Evolutionary conservation across 2,113 vertebrate species (phyloP).

Genomic region (Lepus timidus): DNA sequence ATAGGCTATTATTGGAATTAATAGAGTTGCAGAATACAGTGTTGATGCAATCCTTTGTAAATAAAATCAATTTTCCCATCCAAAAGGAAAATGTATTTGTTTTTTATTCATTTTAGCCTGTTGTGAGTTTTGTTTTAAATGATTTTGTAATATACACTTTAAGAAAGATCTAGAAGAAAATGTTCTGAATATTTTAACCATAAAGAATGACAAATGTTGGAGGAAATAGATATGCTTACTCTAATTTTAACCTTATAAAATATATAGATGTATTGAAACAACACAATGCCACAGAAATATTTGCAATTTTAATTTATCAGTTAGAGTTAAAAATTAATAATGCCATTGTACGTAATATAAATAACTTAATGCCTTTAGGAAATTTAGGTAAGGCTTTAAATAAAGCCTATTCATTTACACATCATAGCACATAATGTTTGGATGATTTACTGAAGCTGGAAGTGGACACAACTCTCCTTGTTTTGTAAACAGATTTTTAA

Average conservation of each 20-base stretch:
- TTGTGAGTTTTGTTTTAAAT: neutral
- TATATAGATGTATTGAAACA: no score
- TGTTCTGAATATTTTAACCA: neutral
- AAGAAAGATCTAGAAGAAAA: no score
- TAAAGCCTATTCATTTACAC: neutral
- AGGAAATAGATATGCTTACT: no score
- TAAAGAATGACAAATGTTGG: no score
- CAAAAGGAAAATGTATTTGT: neutral
- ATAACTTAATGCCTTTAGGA: neutral
- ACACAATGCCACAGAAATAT: no score
- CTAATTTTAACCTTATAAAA: no score
- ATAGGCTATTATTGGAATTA: slow-evolving; percentile 49
- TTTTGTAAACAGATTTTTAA: neutral
- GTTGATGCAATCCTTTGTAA: neutral
- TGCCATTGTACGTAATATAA: neutral
- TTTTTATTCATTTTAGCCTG: neutral
- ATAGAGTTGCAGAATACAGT: neutral
- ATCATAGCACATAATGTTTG: neutral
- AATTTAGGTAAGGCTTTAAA: neutral
- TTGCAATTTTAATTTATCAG: no score
- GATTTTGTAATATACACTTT: no score
- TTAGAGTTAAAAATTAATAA: no score
- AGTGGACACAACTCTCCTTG: neutral
- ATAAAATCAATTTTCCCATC: neutral
- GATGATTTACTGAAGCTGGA: neutral